Conservation (phyloP, 2,113 vertebrate genomes). For the Plectropomus leopardus region DNA sequence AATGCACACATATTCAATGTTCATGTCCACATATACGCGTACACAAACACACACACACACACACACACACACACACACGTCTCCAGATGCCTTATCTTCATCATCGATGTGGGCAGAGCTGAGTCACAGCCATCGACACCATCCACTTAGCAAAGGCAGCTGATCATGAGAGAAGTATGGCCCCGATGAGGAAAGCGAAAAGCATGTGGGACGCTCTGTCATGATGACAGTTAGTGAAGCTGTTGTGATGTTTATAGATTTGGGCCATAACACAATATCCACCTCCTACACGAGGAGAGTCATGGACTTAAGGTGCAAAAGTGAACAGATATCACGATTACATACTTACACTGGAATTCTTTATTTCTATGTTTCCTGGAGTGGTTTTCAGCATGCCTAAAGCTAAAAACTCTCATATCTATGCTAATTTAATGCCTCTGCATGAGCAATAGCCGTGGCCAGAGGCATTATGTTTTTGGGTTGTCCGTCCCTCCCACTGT, state of each 20-base stretch:
- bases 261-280: conserved; percentile 10
- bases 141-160: conserved; percentile 78
- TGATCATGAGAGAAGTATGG: conserved; percentile 73
- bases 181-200: conserved; percentile 64
- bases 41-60: conserved; percentile 1
- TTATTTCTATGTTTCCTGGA: neutral
- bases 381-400: neutral
- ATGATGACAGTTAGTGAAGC: conserved; percentile 56
- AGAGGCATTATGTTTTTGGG: too few relatives aligned
- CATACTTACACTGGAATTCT: neutral
- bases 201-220: conserved; percentile 63
- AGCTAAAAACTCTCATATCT: neutral
- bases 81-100: conserved; percentile 79
- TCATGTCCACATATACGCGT: conserved; percentile 7
- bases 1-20: conserved; percentile 28
- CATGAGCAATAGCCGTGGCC: too few relatives aligned
- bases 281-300: conserved; percentile 34
- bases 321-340: neutral
- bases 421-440: neutral
- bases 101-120: conserved; percentile 72
- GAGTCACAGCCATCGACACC: conserved; percentile 78
- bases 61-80: neutral
- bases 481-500: too few relatives aligned
- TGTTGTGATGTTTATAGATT: conserved; percentile 50
- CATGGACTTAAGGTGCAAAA: neutral